Evolutionary conservation across 2,113 vertebrate species (phyloP).

Genomic region (Perca schrenkii): DNA sequence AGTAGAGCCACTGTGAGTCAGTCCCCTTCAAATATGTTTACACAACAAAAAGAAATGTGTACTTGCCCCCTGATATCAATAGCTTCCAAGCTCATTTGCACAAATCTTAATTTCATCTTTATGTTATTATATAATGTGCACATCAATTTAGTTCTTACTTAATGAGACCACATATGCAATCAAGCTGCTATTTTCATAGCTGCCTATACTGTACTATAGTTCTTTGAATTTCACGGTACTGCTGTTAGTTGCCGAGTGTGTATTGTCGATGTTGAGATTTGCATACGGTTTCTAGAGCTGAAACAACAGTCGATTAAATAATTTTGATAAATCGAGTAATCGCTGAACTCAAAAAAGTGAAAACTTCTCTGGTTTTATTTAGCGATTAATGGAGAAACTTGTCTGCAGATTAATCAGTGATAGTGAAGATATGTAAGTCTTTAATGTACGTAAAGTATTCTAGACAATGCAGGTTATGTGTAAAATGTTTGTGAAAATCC

Average conservation of each 20-base stretch:
- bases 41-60: background rate
- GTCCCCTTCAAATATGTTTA: background rate
- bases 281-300: background rate
- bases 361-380: background rate
- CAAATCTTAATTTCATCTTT: background rate
- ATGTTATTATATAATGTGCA: background rate
- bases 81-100: background rate
- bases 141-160: background rate
- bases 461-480: background rate
- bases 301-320: background rate
- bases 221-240: background rate
- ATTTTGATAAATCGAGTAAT: background rate
- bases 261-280: background rate
- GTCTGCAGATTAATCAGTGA: background rate
- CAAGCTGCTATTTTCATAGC: background rate
- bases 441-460: background rate
- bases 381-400: background rate
- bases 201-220: background rate
- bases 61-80: background rate
- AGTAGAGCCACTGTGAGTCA: slow-evolving; percentile 1
- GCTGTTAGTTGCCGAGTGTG: background rate
- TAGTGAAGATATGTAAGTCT: no score
- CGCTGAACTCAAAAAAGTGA: background rate
- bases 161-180: background rate
- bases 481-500: background rate